phyloP scores from a whole-genome alignment of 2,888 invertebrate genomes.

The Cantharis lateralis region DNA sequence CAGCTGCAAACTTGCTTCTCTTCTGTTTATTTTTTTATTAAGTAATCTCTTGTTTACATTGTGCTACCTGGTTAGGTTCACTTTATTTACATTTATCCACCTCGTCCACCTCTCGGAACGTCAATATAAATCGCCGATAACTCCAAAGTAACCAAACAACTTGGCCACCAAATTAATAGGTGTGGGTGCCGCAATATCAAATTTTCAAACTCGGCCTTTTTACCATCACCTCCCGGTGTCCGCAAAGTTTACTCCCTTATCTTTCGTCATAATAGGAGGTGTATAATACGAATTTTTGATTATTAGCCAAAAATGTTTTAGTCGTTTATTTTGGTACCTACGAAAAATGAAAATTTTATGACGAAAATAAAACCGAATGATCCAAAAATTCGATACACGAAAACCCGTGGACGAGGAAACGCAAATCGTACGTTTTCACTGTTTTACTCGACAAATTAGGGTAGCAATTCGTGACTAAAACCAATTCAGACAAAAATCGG shows the following conservation, averaged over 20 bases:
- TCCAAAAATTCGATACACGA: neutral
- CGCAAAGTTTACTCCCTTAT: neutral
- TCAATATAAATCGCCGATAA: neutral
- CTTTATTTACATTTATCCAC: neutral
- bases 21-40: constrained; percentile 1
- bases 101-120: too few species aligned
- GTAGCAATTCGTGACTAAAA: neutral
- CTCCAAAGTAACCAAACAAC: neutral
- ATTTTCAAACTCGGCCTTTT: neutral
- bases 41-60: constrained; percentile 10
- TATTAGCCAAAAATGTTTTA: neutral
- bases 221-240: neutral
- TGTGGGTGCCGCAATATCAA: neutral
- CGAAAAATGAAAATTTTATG: neutral
- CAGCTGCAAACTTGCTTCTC: neutral
- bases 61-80: neutral
- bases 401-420: neutral
- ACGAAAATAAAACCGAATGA: neutral
- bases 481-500: neutral
- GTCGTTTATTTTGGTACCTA: neutral
- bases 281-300: neutral
- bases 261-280: neutral
- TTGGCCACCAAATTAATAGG: neutral
- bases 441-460: neutral
- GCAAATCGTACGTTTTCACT: too few species aligned